A percentile compares a stretch with the other conserved stretches of the same genome.
Evolutionary conservation across 2,797 vertebrate species (phyloP).

Genomic region (Notoglanidium macrostoma): DNA sequence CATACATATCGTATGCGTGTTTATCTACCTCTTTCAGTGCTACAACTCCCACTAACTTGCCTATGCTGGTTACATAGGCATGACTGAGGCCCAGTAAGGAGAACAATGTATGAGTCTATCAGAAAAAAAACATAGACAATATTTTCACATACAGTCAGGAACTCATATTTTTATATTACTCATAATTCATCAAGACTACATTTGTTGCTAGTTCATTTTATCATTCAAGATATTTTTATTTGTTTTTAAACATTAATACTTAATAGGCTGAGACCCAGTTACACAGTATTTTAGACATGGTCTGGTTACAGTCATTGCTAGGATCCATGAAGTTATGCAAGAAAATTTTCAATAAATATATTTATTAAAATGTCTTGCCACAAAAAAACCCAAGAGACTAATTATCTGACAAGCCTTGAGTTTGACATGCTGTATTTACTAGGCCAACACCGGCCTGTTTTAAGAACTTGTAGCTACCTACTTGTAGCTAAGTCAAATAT

Average conservation of each 20-base stretch:
- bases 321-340: background rate
- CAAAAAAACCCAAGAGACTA: background rate
- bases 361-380: background rate
- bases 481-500: background rate
- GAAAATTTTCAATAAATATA: background rate
- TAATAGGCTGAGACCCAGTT: too few relatives aligned
- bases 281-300: background rate
- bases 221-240: background rate
- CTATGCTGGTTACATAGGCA: constrained; percentile 91
- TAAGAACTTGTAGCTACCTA: background rate
- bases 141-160: background rate
- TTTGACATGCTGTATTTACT: background rate
- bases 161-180: background rate
- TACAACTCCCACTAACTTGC: constrained; percentile 90
- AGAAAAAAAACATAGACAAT: constrained; percentile 26
- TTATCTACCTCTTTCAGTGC: constrained; percentile 88
- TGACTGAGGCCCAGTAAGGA: constrained; percentile 90
- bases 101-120: constrained; percentile 91
- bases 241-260: background rate
- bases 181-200: background rate
- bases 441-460: background rate
- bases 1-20: background rate
- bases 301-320: background rate
- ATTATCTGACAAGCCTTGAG: background rate
- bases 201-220: background rate